phyloP scores from a whole-genome alignment of 2,113 vertebrate genomes.

The Hippocampus comes region DNA sequence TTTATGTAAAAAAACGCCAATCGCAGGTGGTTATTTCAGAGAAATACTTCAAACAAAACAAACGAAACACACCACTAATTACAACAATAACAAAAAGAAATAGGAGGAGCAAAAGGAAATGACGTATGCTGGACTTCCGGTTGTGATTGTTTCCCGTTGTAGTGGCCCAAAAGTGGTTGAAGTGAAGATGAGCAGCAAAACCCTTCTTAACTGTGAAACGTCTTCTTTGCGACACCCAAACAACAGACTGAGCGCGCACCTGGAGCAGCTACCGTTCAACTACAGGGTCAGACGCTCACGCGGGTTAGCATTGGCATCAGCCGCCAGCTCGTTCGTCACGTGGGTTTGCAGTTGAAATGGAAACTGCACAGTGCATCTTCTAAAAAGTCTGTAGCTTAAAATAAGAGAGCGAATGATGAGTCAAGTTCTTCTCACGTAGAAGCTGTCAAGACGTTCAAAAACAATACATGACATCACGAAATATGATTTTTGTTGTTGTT shows the following conservation, averaged over 20 bases:
- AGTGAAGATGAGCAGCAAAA: not conserved
- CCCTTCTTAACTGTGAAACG: constrained; percentile 39
- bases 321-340: not conserved
- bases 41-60: not conserved
- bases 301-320: not conserved
- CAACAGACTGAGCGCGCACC: constrained; percentile 35
- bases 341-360: not conserved
- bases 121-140: not conserved
- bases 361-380: not conserved
- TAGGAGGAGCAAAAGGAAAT: not conserved
- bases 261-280: constrained; percentile 42
- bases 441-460: too few species aligned
- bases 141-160: not conserved
- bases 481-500: too few species aligned
- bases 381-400: too few species aligned
- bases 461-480: too few species aligned
- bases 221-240: constrained; percentile 41
- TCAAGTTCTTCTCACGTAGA: not conserved
- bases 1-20: not conserved
- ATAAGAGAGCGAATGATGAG: not conserved
- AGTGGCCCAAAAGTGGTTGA: not conserved
- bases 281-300: constrained; percentile 36
- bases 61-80: not conserved
- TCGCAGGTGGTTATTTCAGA: not conserved
- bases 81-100: not conserved